Evolutionary conservation across 2,113 vertebrate genomes (phyloP).

Genomic region (Dendropsophus ebraccatus): DNA sequence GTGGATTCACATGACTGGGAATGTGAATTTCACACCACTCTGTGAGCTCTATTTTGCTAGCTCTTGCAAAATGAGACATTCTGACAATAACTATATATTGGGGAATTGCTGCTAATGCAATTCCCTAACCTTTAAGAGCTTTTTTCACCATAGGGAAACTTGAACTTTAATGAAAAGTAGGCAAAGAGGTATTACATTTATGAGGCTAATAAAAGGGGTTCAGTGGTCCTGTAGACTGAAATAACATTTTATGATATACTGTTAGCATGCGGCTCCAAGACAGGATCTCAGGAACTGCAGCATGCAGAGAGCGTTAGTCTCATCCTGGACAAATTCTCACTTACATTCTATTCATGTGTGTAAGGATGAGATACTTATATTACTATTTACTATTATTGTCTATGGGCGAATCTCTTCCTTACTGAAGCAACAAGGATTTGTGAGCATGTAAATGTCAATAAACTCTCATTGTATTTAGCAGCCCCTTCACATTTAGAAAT

Average conservation of each 20-base stretch:
- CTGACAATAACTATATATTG: background rate
- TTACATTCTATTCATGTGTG: background rate
- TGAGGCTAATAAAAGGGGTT: background rate
- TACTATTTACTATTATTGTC: too few species aligned
- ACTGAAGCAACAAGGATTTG: too few species aligned
- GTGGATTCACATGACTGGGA: background rate
- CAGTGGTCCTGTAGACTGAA: background rate
- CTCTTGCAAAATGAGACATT: background rate
- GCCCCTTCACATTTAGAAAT: too few species aligned
- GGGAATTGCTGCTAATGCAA: background rate
- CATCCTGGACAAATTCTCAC: background rate
- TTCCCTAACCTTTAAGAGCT: background rate
- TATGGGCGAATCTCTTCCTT: too few species aligned
- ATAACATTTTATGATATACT: background rate
- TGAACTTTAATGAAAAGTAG: too few species aligned
- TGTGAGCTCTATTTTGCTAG: background rate
- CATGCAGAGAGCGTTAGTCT: too few species aligned
- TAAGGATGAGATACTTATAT: background rate
- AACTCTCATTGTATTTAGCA: too few species aligned
- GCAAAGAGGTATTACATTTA: conserved; percentile 5
- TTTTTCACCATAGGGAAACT: background rate
- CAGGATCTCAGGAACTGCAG: background rate
- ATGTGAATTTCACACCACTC: background rate
- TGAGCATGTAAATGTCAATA: too few species aligned
- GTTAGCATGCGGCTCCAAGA: background rate